phyloP scores from a whole-genome alignment of 2,113 vertebrate genomes.

The Bothrops jararaca region DNA sequence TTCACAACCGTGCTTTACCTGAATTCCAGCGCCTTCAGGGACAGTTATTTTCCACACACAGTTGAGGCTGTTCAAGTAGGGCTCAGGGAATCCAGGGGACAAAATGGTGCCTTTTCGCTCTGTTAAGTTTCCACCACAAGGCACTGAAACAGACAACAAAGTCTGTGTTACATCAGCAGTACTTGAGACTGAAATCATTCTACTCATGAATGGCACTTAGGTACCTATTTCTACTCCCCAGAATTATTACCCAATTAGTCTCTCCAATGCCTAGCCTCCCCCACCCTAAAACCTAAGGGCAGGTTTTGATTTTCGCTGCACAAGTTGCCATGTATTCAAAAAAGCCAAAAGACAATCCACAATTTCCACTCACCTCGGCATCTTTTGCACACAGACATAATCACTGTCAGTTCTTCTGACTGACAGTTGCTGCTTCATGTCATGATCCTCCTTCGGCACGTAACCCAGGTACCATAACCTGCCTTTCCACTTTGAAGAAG shows the following conservation, averaged over 20 bases:
- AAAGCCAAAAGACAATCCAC: neutral
- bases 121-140: constrained; percentile 93
- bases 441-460: neutral
- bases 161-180: neutral
- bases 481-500: neutral
- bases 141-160: constrained; percentile 71
- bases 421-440: neutral
- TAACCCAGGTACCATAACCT: neutral
- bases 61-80: constrained; percentile 97
- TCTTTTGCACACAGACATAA: neutral
- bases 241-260: neutral
- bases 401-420: too few relatives aligned
- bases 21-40: constrained; percentile 94
- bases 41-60: constrained; percentile 97
- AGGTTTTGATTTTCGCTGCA: neutral
- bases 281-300: neutral
- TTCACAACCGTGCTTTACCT: constrained; percentile 69
- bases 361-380: neutral
- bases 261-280: neutral
- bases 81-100: constrained; percentile 94
- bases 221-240: neutral
- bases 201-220: neutral
- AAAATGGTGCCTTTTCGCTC: constrained; percentile 92
- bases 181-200: rapidly evolving
- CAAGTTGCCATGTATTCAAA: too few relatives aligned